Percentiles rank a stretch among this genome's conserved stretches.
phyloP scores from a whole-genome alignment of 2,797 vertebrate species.

The Heliangelus exortis region DNA sequence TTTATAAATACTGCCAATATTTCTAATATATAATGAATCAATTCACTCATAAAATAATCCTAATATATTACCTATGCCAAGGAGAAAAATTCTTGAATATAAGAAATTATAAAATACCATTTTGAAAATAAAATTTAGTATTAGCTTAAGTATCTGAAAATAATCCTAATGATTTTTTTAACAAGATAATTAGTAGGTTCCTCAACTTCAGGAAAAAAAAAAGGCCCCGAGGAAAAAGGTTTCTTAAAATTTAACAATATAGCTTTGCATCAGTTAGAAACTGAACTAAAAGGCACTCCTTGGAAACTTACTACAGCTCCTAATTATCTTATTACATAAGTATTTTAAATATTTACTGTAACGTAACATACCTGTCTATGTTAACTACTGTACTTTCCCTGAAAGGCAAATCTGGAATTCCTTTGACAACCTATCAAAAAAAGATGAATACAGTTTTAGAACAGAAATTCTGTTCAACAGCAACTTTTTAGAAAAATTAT shows the following conservation, averaged over 20 bases:
- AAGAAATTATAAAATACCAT: background rate
- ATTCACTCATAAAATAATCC: background rate
- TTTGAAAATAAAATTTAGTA: background rate
- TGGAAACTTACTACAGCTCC: background rate
- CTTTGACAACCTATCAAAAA: background rate
- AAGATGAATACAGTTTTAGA: background rate
- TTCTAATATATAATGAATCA: background rate
- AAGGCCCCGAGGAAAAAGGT: background rate
- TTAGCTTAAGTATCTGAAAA: background rate
- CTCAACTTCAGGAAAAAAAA: background rate
- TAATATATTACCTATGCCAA: background rate
- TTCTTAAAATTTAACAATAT: background rate
- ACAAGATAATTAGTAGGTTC: background rate
- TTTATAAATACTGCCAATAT: background rate
- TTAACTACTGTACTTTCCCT: constrained; percentile 48
- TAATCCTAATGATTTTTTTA: background rate
- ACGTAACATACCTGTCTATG: constrained; percentile 54
- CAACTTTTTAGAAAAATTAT: background rate
- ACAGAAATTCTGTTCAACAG: background rate
- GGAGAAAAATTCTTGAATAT: background rate
- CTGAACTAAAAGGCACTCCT: background rate
- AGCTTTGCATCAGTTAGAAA: background rate
- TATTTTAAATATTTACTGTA: background rate
- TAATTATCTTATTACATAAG: background rate
- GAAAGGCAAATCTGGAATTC: background rate